phyloP scores from a whole-genome alignment of 2,797 vertebrate species.

The Varecia variegata region DNA sequence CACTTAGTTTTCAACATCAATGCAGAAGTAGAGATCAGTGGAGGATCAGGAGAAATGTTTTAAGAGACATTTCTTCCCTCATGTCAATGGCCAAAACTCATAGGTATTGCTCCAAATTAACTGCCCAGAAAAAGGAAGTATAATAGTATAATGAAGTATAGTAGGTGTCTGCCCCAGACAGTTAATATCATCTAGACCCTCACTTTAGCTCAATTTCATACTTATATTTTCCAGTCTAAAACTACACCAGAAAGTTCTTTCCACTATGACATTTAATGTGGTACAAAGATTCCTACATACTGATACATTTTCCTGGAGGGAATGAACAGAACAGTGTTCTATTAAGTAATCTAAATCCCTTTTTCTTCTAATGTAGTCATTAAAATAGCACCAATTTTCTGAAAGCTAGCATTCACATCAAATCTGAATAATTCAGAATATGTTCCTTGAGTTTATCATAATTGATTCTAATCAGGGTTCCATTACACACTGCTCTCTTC shows the following conservation, averaged over 20 bases:
- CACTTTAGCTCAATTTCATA: background rate
- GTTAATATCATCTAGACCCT: background rate
- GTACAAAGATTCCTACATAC: background rate
- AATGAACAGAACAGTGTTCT: background rate
- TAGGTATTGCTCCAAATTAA: background rate
- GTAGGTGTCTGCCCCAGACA: background rate
- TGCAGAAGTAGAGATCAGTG: background rate
- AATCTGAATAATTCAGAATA: background rate
- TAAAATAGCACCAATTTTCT: conserved; percentile 28
- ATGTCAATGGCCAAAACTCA: background rate
- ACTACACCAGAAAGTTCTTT: background rate
- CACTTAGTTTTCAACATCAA: background rate
- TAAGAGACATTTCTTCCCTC: background rate
- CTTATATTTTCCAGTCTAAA: background rate
- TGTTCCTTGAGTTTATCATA: background rate
- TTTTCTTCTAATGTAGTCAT: conserved; percentile 10
- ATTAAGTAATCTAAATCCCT: background rate
- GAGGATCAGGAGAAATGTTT: background rate
- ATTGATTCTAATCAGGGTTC: background rate
- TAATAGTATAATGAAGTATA: background rate
- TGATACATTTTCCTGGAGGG: background rate
- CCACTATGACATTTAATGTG: background rate
- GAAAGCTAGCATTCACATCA: background rate
- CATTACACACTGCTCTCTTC: background rate
- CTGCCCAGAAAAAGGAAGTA: background rate